phyloP scores from a whole-genome alignment of 2,797 vertebrate genomes.

The Margarornis squamiger region DNA sequence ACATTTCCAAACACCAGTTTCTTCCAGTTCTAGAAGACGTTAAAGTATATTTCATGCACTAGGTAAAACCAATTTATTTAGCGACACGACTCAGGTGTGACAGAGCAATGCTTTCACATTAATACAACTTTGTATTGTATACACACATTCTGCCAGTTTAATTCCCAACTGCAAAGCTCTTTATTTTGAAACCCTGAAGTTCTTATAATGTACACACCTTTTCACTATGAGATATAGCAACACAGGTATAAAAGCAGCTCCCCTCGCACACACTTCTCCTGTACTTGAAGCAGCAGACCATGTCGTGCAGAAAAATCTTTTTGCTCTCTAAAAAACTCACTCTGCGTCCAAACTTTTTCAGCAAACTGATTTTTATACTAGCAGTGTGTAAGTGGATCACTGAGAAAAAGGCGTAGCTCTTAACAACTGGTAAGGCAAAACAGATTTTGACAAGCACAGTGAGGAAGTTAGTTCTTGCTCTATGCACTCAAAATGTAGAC shows the following conservation, averaged over 20 bases:
- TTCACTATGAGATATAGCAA: background rate
- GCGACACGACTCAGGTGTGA: background rate
- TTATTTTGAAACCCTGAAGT: background rate
- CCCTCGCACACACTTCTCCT: background rate
- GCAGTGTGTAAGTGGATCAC: background rate
- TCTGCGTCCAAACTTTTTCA: background rate
- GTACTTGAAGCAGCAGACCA: background rate
- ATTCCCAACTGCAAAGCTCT: background rate
- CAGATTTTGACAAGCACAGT: background rate
- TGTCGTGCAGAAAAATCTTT: background rate
- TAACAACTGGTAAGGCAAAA: background rate
- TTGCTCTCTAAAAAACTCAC: background rate
- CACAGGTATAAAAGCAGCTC: background rate
- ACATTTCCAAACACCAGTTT: background rate
- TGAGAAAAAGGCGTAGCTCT: background rate
- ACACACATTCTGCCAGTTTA: background rate
- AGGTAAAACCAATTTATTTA: background rate
- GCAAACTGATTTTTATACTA: background rate
- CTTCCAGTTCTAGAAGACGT: background rate
- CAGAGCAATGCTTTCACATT: background rate
- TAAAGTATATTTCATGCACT: background rate
- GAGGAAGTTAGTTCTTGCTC: background rate
- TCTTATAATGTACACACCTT: background rate
- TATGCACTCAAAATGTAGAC: background rate
- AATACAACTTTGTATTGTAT: background rate